Percentiles rank a stretch among this genome's conserved stretches.
Conservation (phyloP, 1,140 invertebrate species). For the Delia radicum region DNA sequence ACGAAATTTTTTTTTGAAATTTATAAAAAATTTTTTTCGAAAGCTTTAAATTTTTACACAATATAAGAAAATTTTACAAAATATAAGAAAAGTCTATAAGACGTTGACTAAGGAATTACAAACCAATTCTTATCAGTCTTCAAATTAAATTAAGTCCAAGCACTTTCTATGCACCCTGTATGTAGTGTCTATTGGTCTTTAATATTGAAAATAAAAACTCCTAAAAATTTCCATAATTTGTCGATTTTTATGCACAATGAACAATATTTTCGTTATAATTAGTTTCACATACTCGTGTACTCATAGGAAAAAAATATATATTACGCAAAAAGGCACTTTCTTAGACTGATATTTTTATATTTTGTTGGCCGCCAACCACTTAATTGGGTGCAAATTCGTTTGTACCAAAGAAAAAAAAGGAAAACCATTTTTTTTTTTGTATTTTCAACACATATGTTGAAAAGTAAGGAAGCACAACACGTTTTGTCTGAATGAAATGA, state of each 20-base stretch:
- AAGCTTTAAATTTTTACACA: too few species aligned
- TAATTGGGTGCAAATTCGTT: slow-evolving; percentile 14
- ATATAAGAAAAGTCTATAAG: too few species aligned
- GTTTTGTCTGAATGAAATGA: background rate
- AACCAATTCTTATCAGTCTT: too few species aligned
- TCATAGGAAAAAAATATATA: background rate
- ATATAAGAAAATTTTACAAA: too few species aligned
- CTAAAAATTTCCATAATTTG: slow-evolving; percentile 54
- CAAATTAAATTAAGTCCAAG: too few species aligned
- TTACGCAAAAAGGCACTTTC: background rate
- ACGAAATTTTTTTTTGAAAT: too few species aligned
- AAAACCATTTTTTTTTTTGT: too few species aligned
- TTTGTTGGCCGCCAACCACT: background rate
- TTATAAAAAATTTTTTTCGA: too few species aligned
- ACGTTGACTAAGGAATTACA: too few species aligned
- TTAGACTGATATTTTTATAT: background rate
- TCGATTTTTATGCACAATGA: slow-evolving; percentile 54
- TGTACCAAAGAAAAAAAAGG: background rate
- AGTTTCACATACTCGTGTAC: slow-evolving; percentile 33
- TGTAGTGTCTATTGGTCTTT: too few species aligned
- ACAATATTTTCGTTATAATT: slow-evolving; percentile 55
- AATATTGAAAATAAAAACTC: slow-evolving; percentile 14
- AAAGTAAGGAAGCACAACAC: background rate
- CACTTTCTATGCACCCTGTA: too few species aligned
- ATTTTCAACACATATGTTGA: slow-evolving; percentile 11